Percentiles rank a stretch among this genome's conserved stretches.
Conservation (phyloP, 2,113 vertebrate genomes). For the Struthidea cinerea region DNA sequence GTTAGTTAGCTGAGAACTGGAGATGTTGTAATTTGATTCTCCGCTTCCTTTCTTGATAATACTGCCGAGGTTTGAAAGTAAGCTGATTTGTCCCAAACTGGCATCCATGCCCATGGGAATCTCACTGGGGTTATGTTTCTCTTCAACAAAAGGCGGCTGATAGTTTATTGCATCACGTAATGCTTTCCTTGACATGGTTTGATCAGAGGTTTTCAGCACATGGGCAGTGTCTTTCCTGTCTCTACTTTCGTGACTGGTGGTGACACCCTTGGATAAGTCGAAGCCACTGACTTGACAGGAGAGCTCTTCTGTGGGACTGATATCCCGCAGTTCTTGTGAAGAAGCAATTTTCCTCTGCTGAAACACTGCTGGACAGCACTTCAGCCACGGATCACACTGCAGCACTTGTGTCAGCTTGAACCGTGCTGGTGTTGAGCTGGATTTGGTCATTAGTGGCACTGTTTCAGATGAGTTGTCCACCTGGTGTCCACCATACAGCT, state of each 20-base stretch:
- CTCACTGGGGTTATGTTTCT: constrained; percentile 62
- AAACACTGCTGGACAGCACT: constrained; percentile 66
- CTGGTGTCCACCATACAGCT: constrained; percentile 26
- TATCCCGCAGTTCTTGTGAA: constrained; percentile 73
- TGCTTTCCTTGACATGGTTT: constrained; percentile 73
- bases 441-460: constrained; percentile 64
- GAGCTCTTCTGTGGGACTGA: constrained; percentile 74
- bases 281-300: constrained; percentile 67
- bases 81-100: constrained; percentile 68
- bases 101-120: constrained; percentile 65
- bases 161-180: constrained; percentile 77
- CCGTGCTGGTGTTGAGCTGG: constrained; percentile 9
- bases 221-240: constrained; percentile 77
- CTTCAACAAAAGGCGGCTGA: constrained; percentile 70
- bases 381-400: constrained; percentile 77
- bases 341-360: constrained; percentile 77
- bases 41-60: constrained; percentile 79
- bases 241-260: constrained; percentile 79
- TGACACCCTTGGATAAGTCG: constrained; percentile 53
- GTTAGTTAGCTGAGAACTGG: constrained; percentile 80
- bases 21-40: constrained; percentile 83
- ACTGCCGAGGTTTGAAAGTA: constrained; percentile 78
- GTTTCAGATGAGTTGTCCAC: constrained; percentile 37
- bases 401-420: constrained; percentile 69
- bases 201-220: constrained; percentile 73